Percentiles rank a stretch among this genome's conserved stretches.
Evolutionary conservation across 2,113 vertebrate species (phyloP).

Genomic region (Ciconia maguari): DNA sequence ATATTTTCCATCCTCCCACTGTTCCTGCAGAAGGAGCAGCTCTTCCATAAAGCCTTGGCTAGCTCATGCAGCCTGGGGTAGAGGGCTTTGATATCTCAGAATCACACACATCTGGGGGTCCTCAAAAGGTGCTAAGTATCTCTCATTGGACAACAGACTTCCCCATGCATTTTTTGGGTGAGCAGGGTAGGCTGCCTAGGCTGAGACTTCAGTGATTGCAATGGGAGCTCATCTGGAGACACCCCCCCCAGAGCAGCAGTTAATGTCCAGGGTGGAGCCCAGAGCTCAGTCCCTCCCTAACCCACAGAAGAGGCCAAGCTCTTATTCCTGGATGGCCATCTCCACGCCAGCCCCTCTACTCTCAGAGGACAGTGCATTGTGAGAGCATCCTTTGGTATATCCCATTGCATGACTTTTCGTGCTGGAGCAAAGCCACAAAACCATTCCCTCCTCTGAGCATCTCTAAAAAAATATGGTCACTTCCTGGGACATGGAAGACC

Average conservation of each 20-base stretch:
- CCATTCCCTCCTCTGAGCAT: background rate
- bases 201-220: background rate
- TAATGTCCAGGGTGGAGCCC: background rate
- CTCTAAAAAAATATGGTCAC: background rate
- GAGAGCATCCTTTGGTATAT: background rate
- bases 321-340: background rate
- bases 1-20: background rate
- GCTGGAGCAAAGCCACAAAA: background rate
- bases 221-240: background rate
- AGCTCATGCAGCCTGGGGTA: background rate
- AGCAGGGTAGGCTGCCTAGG: background rate
- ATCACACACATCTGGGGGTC: background rate
- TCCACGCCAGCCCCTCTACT: background rate
- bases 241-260: accelerated
- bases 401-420: background rate
- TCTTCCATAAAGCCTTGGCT: background rate
- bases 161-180: background rate
- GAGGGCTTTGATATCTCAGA: background rate
- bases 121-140: background rate
- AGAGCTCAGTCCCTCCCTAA: background rate
- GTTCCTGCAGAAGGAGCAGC: background rate
- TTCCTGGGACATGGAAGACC: background rate
- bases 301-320: background rate
- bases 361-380: background rate
- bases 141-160: background rate